Evolutionary conservation across 2,113 vertebrate species (phyloP), one percentile per base, ranked within the genome.

Genomic region (Silurus glanis): DNA sequence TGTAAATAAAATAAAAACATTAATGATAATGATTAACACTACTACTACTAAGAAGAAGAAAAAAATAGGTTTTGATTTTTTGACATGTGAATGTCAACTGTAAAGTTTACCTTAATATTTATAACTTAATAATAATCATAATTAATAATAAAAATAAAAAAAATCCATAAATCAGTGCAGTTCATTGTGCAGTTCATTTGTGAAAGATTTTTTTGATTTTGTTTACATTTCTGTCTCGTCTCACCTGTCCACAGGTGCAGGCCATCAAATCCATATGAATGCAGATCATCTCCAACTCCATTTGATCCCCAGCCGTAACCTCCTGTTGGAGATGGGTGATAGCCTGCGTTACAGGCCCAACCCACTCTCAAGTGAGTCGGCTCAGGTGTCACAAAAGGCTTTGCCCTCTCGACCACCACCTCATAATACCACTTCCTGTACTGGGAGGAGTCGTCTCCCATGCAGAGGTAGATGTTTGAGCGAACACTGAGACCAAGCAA

Each of bases 391-490:
- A 98, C 94, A 69, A 99, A 99, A 0, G 95, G 94, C 53, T 97
- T 95, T 0, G 95, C 92, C 4, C 95, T 94, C 90, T 99, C 97
- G 91, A 99, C 96, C 89, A 96, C 95, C 88, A 99, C 92, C 72
- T 99, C 98, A 37, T 97, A 99, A 91, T 99, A 99, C 97, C 98
- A 99, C 87, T 96, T 97, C 86, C 95, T 96, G 91, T 96, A 97
- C n/a, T 99, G 98, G 10, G 97, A 96, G 0, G 97, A 98, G 55
- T 96, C 95, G 78, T 97, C 97, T 0, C 96, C 96, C 91, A 96
- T 94, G 9, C 95, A 95, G 91, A 99, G 91, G 89, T 97, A 98
- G 84, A 98, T 96, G 90, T 99, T 99, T 79, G 98, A 97, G 56
- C 97, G 91, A 95, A 98, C 95, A 90, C 98, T 99, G 93, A 78